These are phyloP conservation scores for Bothrops alternatus DNA, from an alignment of 2,797 vertebrate species.

Conservation along the genomic window DNA sequence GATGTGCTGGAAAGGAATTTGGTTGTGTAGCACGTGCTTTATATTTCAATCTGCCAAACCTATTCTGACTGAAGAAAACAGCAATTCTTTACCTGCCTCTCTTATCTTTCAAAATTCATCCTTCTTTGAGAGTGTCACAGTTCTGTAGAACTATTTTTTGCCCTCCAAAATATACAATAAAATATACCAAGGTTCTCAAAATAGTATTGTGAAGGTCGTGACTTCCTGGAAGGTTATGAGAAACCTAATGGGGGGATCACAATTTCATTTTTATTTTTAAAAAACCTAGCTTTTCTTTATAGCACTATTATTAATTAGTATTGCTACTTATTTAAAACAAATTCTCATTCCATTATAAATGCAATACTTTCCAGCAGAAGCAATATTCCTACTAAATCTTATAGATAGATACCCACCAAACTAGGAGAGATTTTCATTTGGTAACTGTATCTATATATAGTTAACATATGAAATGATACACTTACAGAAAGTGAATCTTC, in stretches of 20 bases:
- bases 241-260: neutral
- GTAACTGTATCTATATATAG: neutral
- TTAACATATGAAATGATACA: slow-evolving; percentile 22
- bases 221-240: neutral
- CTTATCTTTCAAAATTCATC: neutral
- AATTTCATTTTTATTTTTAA: neutral
- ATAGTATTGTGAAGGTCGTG: neutral
- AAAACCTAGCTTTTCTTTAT: neutral
- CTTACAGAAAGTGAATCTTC: slow-evolving; percentile 98
- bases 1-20: neutral
- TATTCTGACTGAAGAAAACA: neutral
- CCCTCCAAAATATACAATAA: neutral
- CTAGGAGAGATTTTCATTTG: neutral
- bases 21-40: neutral
- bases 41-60: neutral
- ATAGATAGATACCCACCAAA: neutral
- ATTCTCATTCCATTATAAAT: neutral
- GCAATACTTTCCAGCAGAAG: neutral
- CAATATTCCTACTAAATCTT: neutral
- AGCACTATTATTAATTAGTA: neutral
- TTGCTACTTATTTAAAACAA: neutral
- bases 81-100: neutral
- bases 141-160: neutral
- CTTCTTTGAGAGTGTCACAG: neutral
- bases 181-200: neutral